These are phyloP conservation scores for Pristiophorus japonicus DNA, from an alignment of 2,113 vertebrate species.

Conservation along the genomic window DNA sequence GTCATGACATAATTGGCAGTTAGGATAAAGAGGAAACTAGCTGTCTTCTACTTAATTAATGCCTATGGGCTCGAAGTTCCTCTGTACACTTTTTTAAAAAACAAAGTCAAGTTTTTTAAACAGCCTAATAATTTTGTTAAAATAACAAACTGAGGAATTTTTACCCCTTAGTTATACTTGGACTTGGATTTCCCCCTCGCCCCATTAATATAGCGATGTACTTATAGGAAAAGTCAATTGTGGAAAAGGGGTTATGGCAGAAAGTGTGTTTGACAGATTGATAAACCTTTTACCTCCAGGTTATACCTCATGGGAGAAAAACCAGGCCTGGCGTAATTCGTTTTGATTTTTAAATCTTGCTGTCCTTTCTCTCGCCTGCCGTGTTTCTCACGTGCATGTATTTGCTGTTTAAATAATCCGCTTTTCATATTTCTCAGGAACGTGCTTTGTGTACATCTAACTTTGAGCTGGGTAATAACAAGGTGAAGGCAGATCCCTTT, in stretches of 20 bases:
- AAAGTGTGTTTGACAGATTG: neutral
- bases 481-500: neutral
- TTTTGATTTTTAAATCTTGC: neutral
- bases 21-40: slow-evolving; percentile 11
- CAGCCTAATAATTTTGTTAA: neutral
- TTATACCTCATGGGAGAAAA: neutral
- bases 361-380: neutral
- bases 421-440: neutral
- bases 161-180: neutral
- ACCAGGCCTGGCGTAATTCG: neutral
- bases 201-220: neutral
- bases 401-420: neutral
- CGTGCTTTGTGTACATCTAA: neutral
- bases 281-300: neutral
- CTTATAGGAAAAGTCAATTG: neutral
- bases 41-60: slow-evolving; percentile 30
- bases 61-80: neutral
- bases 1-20: slow-evolving; percentile 29
- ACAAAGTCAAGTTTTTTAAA: neutral
- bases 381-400: neutral
- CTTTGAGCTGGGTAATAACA: neutral
- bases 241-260: neutral
- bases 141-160: neutral
- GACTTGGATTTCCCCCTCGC: neutral
- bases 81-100: neutral